Evolutionary conservation across 2,888 invertebrate species (phyloP).

Genomic region (Drosophila aldrichi): DNA sequence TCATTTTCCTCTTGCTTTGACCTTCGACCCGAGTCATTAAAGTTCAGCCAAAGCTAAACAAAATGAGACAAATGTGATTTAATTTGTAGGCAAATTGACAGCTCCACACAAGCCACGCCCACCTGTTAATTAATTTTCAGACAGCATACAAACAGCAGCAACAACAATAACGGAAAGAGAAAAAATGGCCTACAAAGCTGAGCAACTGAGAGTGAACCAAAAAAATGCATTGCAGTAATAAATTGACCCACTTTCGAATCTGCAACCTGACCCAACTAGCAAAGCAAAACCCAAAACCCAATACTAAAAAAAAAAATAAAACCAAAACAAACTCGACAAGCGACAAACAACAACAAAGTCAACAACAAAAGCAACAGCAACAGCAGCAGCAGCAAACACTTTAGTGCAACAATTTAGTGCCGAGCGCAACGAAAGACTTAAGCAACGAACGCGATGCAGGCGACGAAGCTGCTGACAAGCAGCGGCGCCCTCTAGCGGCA

Average conservation of each 20-base stretch:
- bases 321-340: conserved; percentile 65
- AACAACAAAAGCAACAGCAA: conserved; percentile 26
- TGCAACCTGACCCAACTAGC: conserved; percentile 80
- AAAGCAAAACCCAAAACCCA: conserved; percentile 60
- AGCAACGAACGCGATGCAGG: conserved; percentile 72
- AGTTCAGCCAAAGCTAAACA: not conserved
- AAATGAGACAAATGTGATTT: conserved; percentile 41
- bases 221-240: conserved; percentile 77
- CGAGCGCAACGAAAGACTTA: conserved; percentile 77
- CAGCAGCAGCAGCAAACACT: conserved; percentile 46
- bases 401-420: conserved; percentile 76
- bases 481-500: conserved; percentile 42
- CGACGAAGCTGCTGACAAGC: conserved; percentile 58
- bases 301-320: conserved; percentile 36
- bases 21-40: conserved; percentile 46
- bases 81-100: conserved; percentile 54
- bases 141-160: conserved; percentile 19
- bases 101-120: conserved; percentile 54
- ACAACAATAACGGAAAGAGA: not conserved
- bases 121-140: conserved; percentile 69
- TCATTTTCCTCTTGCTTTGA: conserved; percentile 35
- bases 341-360: conserved; percentile 62
- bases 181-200: conserved; percentile 36
- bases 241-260: conserved; percentile 81
- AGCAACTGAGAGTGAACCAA: conserved; percentile 19